Base-by-base conservation (phyloP, 1,140 invertebrate genomes). In the Lutraria rhynchaena region DNA sequence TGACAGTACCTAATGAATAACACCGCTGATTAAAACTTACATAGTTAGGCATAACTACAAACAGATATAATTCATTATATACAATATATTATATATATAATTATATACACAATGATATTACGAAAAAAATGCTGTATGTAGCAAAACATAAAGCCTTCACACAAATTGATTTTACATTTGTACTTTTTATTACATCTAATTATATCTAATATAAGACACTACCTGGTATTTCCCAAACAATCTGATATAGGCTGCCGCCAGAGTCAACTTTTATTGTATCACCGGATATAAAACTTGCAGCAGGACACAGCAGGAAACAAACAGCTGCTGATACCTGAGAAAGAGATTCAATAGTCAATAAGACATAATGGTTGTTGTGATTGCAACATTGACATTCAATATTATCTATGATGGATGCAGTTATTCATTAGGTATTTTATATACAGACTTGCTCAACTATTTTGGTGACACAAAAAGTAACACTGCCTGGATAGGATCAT, bases 321-420 rank as follows among this genome's bases (percentile, higher is more conserved):
- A 94, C 93, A 41, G 91, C 88, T 49, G 92, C 88, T 37, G 93
- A 91, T 29, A 92, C 71, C 90, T 92, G 83, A 7, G 73, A 82
- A 49, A 73, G 27, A 77, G 41, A 31, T 51, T 33, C 17, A 11
- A 49, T 49, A 49, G 19, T 19, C 44, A 49, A 11, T 9, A n/a
- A n/a, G n/a, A n/a, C n/a, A n/a, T n/a, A n/a, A n/a, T n/a, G 96
- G 95, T 90, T 93, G 95, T 91, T 0, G 96, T 98, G 0, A 91
- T 95, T 9, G 95, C 96, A 0, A 95, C 97, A 0, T 98, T 98
- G 88, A 94, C 97, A 92, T 95, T 98, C 46, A 98, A 98, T 90
- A 93, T 98, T 22, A 98, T 98, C 85, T 97, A 96, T 31, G 98
- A 99, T 91, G 98, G 98, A n/a, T 89, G 93, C 61, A 85, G 90